Base-by-base conservation (phyloP, 1,140 invertebrate genomes). In the Solen grandis region DNA sequence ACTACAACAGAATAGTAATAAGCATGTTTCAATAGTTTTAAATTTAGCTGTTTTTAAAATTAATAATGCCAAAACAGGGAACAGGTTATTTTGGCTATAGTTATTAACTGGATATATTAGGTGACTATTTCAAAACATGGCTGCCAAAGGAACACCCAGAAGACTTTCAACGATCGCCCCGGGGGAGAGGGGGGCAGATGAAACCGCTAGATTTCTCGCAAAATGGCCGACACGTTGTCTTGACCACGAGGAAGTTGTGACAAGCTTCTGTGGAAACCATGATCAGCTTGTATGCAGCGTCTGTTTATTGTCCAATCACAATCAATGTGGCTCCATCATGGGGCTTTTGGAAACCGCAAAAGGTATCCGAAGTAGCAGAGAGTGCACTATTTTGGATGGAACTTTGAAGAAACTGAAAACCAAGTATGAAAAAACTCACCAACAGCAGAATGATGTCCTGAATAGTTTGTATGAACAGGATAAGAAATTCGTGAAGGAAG, bases 191-290 rank as follows among this genome's bases (percentile, higher is more conserved):
- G 22, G 33, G 31, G 62, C 74, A 1, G 74, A 77, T 36, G 63
- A 46, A 16, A 68, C 52, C 22, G 74, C 74, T 22, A 77, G 65
- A 35, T 77, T 66, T 31, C 41, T 77, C 35, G 31, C 60, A 55
- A 77, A 77, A 65, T 77, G 52, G 41, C 74, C 74, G 62, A 77
- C 74, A 35, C 25, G 54, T 31, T 77, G 74, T 65, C 16, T 77
- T 13, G 74, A 77, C 13, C 74, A 77, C 29, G 74, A 77, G 25
- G 74, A 77, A 27, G 35, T 65, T 35, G 27, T 77, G 13, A 63
- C 60, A 33, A 27, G 63, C 14, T 77, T 50, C 46, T 77, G 74
- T 27, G 19, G 52, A 8, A 60, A 77, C 46, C 74, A 77, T 33
- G 74, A 77, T n/a, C 41, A 55, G 16, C 63, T 77, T 29, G 22